phyloP scores from a whole-genome alignment of 2,797 vertebrate species.

The Pantherophis vulpinus region DNA sequence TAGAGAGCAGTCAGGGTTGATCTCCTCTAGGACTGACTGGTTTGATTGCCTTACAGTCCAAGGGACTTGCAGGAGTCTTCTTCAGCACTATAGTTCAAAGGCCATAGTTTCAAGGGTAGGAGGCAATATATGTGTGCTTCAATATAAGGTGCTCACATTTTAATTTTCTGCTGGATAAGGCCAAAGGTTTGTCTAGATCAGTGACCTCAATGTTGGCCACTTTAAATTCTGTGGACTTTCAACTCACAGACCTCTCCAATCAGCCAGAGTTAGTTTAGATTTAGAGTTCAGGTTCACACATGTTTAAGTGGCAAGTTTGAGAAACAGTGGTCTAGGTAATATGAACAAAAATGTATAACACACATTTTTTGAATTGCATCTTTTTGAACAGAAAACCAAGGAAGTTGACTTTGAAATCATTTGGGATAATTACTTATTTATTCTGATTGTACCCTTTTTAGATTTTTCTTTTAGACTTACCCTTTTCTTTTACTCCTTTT shows the following conservation, averaged over 20 bases:
- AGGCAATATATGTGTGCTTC: background rate
- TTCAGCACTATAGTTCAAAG: too few species aligned
- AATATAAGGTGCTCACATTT: background rate
- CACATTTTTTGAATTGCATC: background rate
- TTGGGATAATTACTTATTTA: background rate
- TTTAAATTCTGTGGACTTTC: background rate
- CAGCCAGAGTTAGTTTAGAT: background rate
- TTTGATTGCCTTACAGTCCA: too few species aligned
- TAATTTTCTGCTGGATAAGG: background rate
- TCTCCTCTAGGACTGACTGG: too few species aligned
- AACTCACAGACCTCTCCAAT: background rate
- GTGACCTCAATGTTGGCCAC: background rate
- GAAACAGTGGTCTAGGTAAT: background rate
- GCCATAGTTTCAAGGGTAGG: background rate
- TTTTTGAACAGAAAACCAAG: background rate
- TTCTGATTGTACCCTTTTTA: background rate
- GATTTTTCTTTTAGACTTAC: background rate
- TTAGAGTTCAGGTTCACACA: background rate
- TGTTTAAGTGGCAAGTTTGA: background rate
- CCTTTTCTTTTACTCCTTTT: background rate
- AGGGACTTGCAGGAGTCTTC: too few species aligned
- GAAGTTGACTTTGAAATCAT: background rate
- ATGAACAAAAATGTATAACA: background rate
- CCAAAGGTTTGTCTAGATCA: background rate
- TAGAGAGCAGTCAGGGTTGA: too few species aligned